Evolutionary conservation across 2,797 vertebrate genomes (phyloP).

Genomic region (Channallabes apus): DNA sequence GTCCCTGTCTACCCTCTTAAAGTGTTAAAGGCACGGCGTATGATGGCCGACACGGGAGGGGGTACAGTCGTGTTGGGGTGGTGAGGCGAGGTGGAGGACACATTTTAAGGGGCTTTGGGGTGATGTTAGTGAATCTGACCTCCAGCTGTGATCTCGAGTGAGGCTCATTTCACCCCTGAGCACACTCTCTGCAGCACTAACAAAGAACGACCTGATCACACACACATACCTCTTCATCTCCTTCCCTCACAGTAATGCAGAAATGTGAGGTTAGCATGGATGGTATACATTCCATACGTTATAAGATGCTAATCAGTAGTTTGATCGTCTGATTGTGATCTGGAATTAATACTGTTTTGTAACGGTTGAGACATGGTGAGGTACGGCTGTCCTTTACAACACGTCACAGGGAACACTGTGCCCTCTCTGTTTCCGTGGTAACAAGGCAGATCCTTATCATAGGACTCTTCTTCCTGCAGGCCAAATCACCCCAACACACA

Average conservation of each 20-base stretch:
- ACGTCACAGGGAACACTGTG: constrained; percentile 46
- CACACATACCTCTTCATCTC: not conserved
- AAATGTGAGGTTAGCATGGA: not conserved
- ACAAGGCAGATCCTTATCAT: constrained; percentile 54
- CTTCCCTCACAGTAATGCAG: not conserved
- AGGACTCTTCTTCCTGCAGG: constrained; percentile 48
- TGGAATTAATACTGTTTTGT: constrained; percentile 44
- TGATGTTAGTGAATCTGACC: constrained; percentile 43
- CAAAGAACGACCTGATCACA: constrained; percentile 36
- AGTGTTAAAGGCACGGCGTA: constrained; percentile 19
- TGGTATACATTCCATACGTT: not conserved
- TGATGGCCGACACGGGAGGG: not conserved
- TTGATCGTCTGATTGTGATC: constrained; percentile 31
- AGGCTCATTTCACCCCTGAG: constrained; percentile 47
- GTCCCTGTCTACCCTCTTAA: not conserved
- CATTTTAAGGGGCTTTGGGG: constrained; percentile 2
- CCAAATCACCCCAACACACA: constrained; percentile 15
- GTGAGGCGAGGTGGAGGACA: not conserved
- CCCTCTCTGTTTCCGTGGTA: constrained; percentile 55
- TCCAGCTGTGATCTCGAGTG: constrained; percentile 51
- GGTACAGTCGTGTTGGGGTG: not conserved
- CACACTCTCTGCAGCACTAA: constrained; percentile 24
- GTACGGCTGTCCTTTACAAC: constrained; percentile 37
- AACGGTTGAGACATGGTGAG: constrained; percentile 14
- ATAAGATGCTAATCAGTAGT: constrained; percentile 27